Evolutionary conservation across 2,888 invertebrate species (phyloP), one percentile per base, ranked within the genome.

Genomic region (Coleophora deauratella): DNA sequence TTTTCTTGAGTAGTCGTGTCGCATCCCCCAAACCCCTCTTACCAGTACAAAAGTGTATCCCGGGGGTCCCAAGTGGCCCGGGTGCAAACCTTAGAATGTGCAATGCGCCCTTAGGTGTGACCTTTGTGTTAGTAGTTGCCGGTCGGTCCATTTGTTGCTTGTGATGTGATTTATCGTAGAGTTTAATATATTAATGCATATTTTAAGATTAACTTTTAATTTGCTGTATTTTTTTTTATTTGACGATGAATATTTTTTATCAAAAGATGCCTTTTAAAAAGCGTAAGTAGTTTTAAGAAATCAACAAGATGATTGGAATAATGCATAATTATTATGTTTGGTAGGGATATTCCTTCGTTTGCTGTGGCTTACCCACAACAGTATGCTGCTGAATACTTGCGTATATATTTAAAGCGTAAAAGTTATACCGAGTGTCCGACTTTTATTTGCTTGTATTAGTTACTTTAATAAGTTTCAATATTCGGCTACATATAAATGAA

Each of bases 211-310:
- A 31, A 10, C 3, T n/a, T 3, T 67, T 79, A 55, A 71, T 74
- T 80, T 76, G 80, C 80, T 63, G 60, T 65, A 66, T 71, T 69
- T 55, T 57, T 62, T 36, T 66, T 54, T 58, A 68, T 68, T 66
- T 54, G 58, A 69, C 64, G 66, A 66, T 66, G 62, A 66, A 71
- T 72, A 67, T 62, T 75, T 75, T 76, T 52, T 60, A 60, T 60
- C 72, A 76, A 80, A 68, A 61, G 81, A 76, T 82, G 82, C 82
- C 82, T 82, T 82, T 79, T 80, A 74, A 74, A 75, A 71, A 62
- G 59, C 75, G 69, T 82, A 81, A 81, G 81, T 84, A 81, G 79
- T 55, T 63, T 51, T 81, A 79, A 80, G 78, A 46, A 60, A 70
- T 68, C 61, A 63, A 68, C 67, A 62, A 38, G 12, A 59, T 57